phyloP scores from a whole-genome alignment of 2,888 invertebrate genomes.

The Rotaria socialis region DNA sequence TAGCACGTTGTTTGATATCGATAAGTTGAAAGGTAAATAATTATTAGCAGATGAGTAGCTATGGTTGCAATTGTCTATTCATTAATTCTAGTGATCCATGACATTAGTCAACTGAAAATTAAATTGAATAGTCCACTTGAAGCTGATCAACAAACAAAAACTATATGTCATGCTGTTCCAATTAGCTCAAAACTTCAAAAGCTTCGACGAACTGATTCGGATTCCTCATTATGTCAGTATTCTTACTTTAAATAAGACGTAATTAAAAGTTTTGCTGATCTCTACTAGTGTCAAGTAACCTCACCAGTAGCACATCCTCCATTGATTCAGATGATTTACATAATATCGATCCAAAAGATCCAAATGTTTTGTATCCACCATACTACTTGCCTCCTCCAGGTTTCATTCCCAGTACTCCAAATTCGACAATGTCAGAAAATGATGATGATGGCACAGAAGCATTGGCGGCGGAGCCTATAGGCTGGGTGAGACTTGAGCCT shows the following conservation, averaged over 20 bases:
- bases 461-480: no score
- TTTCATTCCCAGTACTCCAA: background rate
- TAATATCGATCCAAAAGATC: background rate
- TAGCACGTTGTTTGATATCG: background rate
- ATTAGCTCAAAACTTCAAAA: background rate
- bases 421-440: background rate
- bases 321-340: background rate
- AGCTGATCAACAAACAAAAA: background rate
- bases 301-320: background rate
- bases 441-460: no score
- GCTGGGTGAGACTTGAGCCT: no score
- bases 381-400: background rate
- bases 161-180: background rate
- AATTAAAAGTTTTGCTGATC: background rate
- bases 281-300: background rate
- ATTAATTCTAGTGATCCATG: background rate
- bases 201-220: background rate
- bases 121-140: background rate
- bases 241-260: background rate
- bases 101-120: background rate
- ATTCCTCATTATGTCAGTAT: background rate
- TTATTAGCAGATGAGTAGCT: background rate
- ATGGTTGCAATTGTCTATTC: background rate
- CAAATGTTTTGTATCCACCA: background rate
- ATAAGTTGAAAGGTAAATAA: background rate